A percentile compares a stretch with the other conserved stretches of the same genome.
These are phyloP conservation scores for Caretta caretta DNA, from an alignment of 2,113 vertebrate genomes.

Conservation along the genomic window DNA sequence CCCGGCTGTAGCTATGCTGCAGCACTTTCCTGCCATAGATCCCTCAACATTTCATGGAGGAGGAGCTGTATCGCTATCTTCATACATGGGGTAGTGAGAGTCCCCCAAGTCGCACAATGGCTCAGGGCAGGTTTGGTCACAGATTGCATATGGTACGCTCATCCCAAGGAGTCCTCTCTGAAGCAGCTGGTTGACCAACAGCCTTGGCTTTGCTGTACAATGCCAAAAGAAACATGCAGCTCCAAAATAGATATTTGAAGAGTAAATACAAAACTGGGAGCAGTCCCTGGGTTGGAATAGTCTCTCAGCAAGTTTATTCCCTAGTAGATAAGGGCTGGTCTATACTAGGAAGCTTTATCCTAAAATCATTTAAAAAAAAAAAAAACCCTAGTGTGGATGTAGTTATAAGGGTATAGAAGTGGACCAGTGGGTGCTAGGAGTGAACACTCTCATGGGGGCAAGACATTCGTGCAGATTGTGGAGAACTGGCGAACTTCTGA, in stretches of 20 bases:
- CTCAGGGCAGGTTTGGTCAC: no score
- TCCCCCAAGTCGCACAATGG: not conserved
- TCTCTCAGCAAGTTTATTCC: accelerated
- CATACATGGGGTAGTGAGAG: not conserved
- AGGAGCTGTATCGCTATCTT: not conserved
- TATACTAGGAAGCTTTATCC: not conserved
- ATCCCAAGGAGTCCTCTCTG: not conserved
- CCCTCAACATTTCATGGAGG: not conserved
- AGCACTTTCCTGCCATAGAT: not conserved
- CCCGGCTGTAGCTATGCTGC: not conserved
- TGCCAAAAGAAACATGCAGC: accelerated
- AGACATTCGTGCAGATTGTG: no score
- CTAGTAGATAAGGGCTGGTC: not conserved
- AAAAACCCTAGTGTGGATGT: accelerated
- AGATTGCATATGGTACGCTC: no score
- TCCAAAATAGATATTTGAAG: accelerated
- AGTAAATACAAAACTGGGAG: accelerated
- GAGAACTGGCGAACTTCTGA: no score
- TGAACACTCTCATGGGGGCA: no score
- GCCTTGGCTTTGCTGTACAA: accelerated
- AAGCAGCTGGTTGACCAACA: not conserved
- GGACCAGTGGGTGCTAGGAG: no score
- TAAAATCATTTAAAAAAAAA: not conserved
- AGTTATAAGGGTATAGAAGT: not conserved
- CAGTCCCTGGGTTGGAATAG: accelerated